Evolutionary conservation across 2,888 invertebrate species (phyloP), one percentile per base, ranked within the genome.

Genomic region (Parnassius smintheus): DNA sequence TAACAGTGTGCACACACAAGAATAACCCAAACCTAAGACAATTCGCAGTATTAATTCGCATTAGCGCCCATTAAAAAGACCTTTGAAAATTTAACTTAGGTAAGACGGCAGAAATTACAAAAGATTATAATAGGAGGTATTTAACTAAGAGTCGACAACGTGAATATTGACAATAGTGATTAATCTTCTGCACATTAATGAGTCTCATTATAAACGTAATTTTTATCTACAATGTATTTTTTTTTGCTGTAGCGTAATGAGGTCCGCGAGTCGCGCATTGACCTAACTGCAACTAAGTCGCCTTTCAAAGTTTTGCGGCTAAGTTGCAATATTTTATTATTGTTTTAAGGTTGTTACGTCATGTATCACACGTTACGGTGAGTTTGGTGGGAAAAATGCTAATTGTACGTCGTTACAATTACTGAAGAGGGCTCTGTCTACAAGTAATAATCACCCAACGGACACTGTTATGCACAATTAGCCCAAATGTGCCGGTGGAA

Each of bases 151-250:
- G 72, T 69, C 75, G 55, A 56, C 73, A 74, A 78, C 78, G 82
- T 85, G 85, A 84, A 86, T 87, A 84, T 83, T 85, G 75, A 87
- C 85, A 86, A 86, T 87, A 71, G 76, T 78, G 80, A 88, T 87
- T 85, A 83, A 75, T 81, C 72, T 77, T 75, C 69, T 71, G 64
- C 76, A 72, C 82, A 84, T 85, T 83, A 80, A 83, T 80, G 81
- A 77, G 73, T 78, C 71, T 78, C 72, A 77, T 78, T 77, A 76
- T 69, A 67, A 73, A 69, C 68, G 76, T 72, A 73, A 69, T 77
- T 76, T 84, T 80, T 80, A 60, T 66, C 62, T 57, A 0, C 25
- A n/a, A 35, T 41, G 41, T 44, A 22, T 45, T 51, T 55, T 54
- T 65, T 56, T 48, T 56, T 35, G 61, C 62, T 51, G 56, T 48